These are phyloP conservation scores for Erythrolamprus reginae DNA, from an alignment of 2,113 vertebrate genomes.

Conservation along the genomic window DNA sequence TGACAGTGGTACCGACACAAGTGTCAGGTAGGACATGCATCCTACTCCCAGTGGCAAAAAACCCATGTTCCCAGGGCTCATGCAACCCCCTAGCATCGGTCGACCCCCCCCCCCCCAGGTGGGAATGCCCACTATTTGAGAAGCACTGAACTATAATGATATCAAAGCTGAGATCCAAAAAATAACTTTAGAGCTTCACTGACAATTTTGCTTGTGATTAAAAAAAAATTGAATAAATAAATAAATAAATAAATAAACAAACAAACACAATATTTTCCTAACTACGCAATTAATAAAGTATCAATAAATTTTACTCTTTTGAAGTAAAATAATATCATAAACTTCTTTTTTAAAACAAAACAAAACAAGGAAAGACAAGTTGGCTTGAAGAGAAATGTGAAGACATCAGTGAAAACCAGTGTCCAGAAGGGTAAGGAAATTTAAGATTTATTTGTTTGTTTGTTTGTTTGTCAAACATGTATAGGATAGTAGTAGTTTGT, in stretches of 20 bases:
- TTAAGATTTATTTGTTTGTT: no score
- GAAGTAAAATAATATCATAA: slow-evolving; percentile 10
- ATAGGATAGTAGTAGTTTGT: no score
- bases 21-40: no score
- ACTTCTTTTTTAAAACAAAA: neutral
- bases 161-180: neutral
- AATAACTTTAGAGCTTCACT: neutral
- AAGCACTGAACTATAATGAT: neutral
- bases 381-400: slow-evolving; percentile 75
- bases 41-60: no score
- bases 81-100: no score
- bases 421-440: slow-evolving; percentile 72
- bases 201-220: neutral
- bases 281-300: neutral
- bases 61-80: no score
- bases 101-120: no score
- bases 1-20: no score
- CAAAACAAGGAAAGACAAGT: slow-evolving; percentile 68
- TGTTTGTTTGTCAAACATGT: no score
- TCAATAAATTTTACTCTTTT: neutral
- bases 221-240: no score
- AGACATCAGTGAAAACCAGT: slow-evolving; percentile 64
- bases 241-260: no score
- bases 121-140: no score
- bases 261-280: neutral